These are phyloP conservation scores for Rattus rattus DNA, from an alignment of 2,113 vertebrate species.

Conservation along the genomic window DNA sequence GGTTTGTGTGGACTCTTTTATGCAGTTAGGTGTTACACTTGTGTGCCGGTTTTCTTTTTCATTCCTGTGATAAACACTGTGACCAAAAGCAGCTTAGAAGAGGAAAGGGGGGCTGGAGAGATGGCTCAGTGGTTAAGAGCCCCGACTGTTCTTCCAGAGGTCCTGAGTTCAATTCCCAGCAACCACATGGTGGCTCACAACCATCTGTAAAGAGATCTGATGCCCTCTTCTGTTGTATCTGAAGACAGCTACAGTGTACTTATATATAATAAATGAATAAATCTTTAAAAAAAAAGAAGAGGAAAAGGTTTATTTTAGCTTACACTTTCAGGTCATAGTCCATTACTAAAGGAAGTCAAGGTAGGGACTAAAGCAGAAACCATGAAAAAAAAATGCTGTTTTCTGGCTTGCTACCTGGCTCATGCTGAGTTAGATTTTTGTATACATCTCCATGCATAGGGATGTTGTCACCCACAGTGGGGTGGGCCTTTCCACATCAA, in stretches of 20 bases:
- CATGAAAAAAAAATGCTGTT: neutral
- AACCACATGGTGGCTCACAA: too few relatives aligned
- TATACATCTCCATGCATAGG: too few relatives aligned
- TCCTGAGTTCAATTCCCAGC: too few relatives aligned
- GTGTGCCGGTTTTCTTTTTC: neutral
- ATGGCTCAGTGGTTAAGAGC: too few relatives aligned
- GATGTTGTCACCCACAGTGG: neutral
- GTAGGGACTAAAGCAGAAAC: too few relatives aligned
- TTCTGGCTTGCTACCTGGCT: neutral
- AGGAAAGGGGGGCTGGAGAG: neutral
- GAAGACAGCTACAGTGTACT: too few relatives aligned
- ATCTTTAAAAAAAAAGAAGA: too few relatives aligned
- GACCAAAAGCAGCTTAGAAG: neutral
- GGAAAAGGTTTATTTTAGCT: neutral
- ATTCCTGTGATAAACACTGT: neutral
- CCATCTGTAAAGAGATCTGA: too few relatives aligned
- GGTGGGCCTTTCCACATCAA: neutral
- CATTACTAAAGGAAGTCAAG: neutral
- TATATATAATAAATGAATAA: too few relatives aligned
- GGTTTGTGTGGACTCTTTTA: neutral
- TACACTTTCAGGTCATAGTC: neutral
- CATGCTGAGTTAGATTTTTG: neutral
- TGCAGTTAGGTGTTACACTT: neutral
- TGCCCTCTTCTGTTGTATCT: too few relatives aligned
- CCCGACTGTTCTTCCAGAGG: too few relatives aligned